Conservation (phyloP, 2,888 invertebrate genomes). For the Caenorhabditis doughertyi region DNA sequence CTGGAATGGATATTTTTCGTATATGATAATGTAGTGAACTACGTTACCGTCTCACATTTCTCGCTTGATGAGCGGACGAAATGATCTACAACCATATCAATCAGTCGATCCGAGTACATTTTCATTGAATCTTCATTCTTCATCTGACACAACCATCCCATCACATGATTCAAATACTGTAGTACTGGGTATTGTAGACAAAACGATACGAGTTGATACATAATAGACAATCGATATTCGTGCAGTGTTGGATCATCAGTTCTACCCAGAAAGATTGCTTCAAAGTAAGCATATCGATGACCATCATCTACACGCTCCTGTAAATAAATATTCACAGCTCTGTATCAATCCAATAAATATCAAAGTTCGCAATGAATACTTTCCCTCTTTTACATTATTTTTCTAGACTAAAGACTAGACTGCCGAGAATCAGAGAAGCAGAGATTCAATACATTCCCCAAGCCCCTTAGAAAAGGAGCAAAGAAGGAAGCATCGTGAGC, state of each 20-base stretch:
- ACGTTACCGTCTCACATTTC: constrained; percentile 43
- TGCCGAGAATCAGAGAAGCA: background rate
- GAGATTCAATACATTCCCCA: background rate
- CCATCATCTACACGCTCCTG: constrained; percentile 68
- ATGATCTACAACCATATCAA: constrained; percentile 67
- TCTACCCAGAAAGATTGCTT: constrained; percentile 71
- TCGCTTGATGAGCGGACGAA: constrained; percentile 48
- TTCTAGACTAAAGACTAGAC: background rate
- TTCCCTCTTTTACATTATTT: too few species aligned
- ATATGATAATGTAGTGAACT: background rate
- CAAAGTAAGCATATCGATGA: constrained; percentile 66
- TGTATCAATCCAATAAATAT: too few species aligned
- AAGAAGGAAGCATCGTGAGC: background rate
- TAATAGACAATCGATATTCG: constrained; percentile 58
- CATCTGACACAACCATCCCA: constrained; percentile 66
- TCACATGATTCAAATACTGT: constrained; percentile 62
- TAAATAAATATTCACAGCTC: background rate
- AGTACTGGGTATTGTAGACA: constrained; percentile 68
- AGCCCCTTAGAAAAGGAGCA: background rate
- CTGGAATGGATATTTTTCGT: constrained; percentile 44
- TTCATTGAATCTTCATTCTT: constrained; percentile 20
- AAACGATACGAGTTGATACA: constrained; percentile 64
- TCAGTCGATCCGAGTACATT: constrained; percentile 61
- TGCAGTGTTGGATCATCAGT: constrained; percentile 66
- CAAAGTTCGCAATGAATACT: too few species aligned